Base-by-base conservation (phyloP, 2,113 vertebrate genomes). In the Jaculus jaculus region DNA sequence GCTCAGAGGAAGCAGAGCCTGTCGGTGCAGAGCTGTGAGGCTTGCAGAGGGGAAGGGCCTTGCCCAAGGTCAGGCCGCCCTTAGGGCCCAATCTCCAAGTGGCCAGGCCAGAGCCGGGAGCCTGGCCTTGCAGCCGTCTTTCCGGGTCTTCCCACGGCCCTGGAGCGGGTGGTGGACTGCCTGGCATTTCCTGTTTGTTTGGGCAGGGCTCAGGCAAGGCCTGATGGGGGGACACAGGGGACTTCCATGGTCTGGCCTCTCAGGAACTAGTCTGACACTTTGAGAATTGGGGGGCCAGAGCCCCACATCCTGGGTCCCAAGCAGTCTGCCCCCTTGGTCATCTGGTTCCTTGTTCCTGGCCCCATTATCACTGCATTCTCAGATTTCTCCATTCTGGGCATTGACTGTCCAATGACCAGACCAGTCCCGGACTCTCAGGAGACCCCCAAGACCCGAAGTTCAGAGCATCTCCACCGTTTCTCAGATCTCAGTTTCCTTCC, bases 181-280 rank as follows among this genome's bases (percentile, higher is more conserved):
- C 39, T 93, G 94, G 92, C 89, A 86, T 90, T 96, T 96, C 96
- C 96, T 94, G 94, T 95, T 90, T 91, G 65, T 65, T 77, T 73
- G 87, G 90, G 92, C 89, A 90, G 72, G 78, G 86, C 73, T 15
- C 37, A 30, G 60, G 90, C 90, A 7, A 6, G 83, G 88, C 78
- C 94, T 21, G 28, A 82, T 39, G 10, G 34, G 34, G 83, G 15
- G 30, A 30, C 20, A 5, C 66, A 28, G 74, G 93, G 60, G 80
- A 73, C 75, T 86, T 92, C 92, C 51, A 32, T 0, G 47, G 80
- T 63, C 82, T 65, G 58, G 17, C 6, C 69, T 20, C 83, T 74
- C 60, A 42, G 75, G 72, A 91, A 72, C 61, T 10, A 63, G 39
- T 54, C 18, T 12, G 68, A 17, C 3, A 60, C 66, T 2, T 23